Evolutionary conservation across 2,888 invertebrate species (phyloP).

Genomic region (Dexiosoma caninum): DNA sequence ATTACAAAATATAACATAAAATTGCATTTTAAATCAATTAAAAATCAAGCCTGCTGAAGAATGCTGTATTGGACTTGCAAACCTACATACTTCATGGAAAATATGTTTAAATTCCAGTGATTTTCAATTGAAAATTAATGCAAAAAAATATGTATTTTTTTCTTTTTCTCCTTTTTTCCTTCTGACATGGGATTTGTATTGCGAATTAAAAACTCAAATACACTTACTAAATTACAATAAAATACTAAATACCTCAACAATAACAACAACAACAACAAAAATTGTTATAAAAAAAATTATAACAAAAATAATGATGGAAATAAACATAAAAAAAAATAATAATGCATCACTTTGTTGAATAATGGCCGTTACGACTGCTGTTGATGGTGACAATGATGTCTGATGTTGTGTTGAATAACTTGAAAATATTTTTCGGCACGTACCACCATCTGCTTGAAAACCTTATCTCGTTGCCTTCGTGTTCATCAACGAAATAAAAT

Average conservation of each 20-base stretch:
- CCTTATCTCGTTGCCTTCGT: no score
- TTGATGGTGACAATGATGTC: slow-evolving; percentile 16
- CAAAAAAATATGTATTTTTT: slow-evolving; percentile 15
- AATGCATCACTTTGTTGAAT: not conserved
- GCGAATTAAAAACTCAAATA: not conserved
- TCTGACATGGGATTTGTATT: not conserved
- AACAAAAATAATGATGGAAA: not conserved
- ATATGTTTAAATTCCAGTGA: not conserved
- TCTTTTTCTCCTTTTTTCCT: slow-evolving; percentile 17
- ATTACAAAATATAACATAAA: not conserved
- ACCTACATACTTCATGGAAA: not conserved
- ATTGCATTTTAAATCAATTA: not conserved
- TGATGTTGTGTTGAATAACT: slow-evolving; percentile 1
- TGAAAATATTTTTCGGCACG: not conserved
- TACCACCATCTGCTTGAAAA: not conserved
- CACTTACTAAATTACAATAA: not conserved
- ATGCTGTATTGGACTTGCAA: not conserved
- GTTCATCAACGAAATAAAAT: no score
- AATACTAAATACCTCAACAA: not conserved
- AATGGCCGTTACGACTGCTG: not conserved
- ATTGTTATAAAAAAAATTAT: not conserved
- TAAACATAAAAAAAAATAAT: not conserved
- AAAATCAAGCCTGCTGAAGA: slow-evolving; percentile 17
- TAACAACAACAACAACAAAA: not conserved
- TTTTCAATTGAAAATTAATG: slow-evolving; percentile 42